Evolutionary conservation across 2,888 invertebrate genomes (phyloP), one percentile per base, ranked within the genome.

Genomic region (Morpho deidamia): DNA sequence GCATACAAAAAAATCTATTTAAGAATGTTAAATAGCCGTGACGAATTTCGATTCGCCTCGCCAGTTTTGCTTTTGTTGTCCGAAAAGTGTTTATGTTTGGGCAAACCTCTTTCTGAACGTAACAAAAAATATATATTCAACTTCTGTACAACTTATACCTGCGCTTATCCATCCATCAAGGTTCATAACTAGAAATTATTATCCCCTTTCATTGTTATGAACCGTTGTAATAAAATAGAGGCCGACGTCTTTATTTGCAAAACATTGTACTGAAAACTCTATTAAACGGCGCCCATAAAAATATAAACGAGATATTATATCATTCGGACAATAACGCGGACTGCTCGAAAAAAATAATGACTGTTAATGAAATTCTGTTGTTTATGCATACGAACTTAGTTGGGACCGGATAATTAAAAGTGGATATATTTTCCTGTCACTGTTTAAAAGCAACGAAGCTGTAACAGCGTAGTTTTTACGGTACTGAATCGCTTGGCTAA

Each of bases 11-110:
- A 78, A 79, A 38, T 50, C 72, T 83, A 79, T 87, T 89, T 83
- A 84, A 79, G 71, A 75, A 76, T 81, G 85, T 84, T 87, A 84
- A 88, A 86, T 81, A 81, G 79, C 81, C 88, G 84, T 87, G 76
- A 81, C 88, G 69, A 81, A 88, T 86, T 72, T 76, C 74, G 79
- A 86, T 87, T 85, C 79, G 83, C 74, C 70, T 70, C 80, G 79
- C 74, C 76, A 74, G 79, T 76, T 81, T 76, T 67, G 70, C 82
- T 68, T 81, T 88, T 89, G 84, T 87, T 69, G 69, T 68, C 62
- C 58, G 68, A 71, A 87, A 73, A 74, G 70, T 86, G 83, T 89
- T 88, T 88, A 79, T 83, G 79, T 87, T 88, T 85, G 79, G 84
- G 74, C 76, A 70, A 70, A 68, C 61, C 75, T 80, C 11, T 83